A percentile compares a stretch with the other conserved stretches of the same genome.
These are phyloP conservation scores for Drosophila obscura DNA, from an alignment of 1,140 invertebrate genomes.

Conservation along the genomic window DNA sequence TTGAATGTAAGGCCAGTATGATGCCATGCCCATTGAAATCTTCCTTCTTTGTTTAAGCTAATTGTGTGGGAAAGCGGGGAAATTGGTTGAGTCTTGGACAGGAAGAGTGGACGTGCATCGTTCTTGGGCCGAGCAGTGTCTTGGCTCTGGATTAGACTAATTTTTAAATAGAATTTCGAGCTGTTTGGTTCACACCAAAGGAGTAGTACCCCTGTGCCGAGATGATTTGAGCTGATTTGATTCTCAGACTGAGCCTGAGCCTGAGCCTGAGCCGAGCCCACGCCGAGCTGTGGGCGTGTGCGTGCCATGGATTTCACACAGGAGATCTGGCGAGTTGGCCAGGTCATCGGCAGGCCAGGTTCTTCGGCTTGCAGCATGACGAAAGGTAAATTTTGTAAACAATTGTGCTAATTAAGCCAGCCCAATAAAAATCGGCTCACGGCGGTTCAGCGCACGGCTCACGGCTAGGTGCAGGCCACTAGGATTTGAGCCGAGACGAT, in stretches of 20 bases:
- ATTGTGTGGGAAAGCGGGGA: constrained; percentile 30
- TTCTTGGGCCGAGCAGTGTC: not conserved
- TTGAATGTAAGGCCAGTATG: too few species aligned
- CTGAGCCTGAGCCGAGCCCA: constrained; percentile 21
- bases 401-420: constrained; percentile 83
- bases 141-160: constrained; percentile 66
- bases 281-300: constrained; percentile 73
- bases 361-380: constrained; percentile 55
- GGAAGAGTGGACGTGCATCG: too few species aligned
- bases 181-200: constrained; percentile 51
- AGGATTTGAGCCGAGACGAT: constrained; percentile 4
- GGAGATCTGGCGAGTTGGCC: constrained; percentile 3
- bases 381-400: constrained; percentile 83
- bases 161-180: constrained; percentile 78
- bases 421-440: constrained; percentile 78
- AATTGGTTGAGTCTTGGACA: not conserved
- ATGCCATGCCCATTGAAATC: not conserved
- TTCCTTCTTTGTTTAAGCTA: constrained; percentile 37
- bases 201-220: not conserved
- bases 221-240: not conserved
- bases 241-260: not conserved
- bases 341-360: not conserved
- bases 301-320: constrained; percentile 58
- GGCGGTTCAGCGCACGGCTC: constrained; percentile 15
- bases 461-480: too few species aligned